Base-by-base conservation (phyloP, 2,888 invertebrate genomes). In the Meteorus colon region DNA sequence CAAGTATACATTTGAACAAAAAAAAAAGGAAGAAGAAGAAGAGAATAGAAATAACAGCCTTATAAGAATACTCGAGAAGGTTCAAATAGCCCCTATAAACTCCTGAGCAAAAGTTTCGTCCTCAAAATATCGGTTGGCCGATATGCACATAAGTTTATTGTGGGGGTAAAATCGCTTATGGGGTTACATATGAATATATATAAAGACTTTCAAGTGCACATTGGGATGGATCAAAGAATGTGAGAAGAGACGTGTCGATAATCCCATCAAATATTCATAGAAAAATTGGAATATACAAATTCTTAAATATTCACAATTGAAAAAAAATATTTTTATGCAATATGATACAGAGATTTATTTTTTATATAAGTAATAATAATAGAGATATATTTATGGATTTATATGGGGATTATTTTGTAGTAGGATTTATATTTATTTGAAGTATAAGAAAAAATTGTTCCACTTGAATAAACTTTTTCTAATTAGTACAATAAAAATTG, bases 51-150 rank as follows among this genome's bases (percentile, higher is more conserved):
- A 19, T 83, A 88, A 88, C 86, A 87, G 84, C 85, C 87, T 86
- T 19, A 55, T 84, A 86, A 87, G 86, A 86, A 86, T 78, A 81
- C 84, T 84, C 79, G 79, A 85, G 55, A 55, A 80, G 77, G 83
- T 85, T 89, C 86, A 87, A 89, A 89, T 89, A 87, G 86, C 89
- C 89, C 89, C 86, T 89, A 89, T 89, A 84, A 80, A 82, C 81
- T 78, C 75, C 69, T 62, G 55, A 60, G 81, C 41, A 73, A 55
- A 19, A 55, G 73, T 79, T 78, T 84, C 69, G 84, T 87, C 83
- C 85, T 88, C 84, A 83, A 86, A 88, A 87, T 87, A 86, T 88
- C 87, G 86, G 87, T 87, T 86, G 81, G 73, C 5, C 19, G 19
- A 8, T 4, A 65, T 65, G n/a, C 65, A 65, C 37, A 65, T 16